These are phyloP conservation scores for Phyto melanocephala DNA, from an alignment of 2,888 invertebrate species.

Conservation along the genomic window DNA sequence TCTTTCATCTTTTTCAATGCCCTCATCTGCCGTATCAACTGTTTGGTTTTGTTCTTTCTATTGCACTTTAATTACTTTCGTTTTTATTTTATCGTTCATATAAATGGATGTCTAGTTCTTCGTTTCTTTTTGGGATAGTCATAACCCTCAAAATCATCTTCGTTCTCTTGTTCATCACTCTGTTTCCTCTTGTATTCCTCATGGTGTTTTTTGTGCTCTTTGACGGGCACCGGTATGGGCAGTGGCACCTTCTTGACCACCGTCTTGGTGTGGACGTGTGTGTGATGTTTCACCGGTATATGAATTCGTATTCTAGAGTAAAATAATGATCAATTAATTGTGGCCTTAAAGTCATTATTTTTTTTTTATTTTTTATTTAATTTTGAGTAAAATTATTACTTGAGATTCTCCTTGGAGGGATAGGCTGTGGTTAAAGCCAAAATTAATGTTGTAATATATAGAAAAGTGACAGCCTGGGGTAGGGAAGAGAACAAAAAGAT, in stretches of 20 bases:
- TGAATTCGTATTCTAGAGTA: conserved; percentile 76
- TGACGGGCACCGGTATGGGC: conserved; percentile 77
- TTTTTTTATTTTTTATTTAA: too few relatives aligned
- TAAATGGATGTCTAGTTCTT: conserved; percentile 75
- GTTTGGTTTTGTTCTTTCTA: conserved; percentile 25
- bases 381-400: conserved; percentile 67
- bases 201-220: conserved; percentile 74
- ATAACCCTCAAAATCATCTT: conserved; percentile 77
- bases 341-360: not conserved
- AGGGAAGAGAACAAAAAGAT: not conserved
- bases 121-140: conserved; percentile 76
- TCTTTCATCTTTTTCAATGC: not conserved
- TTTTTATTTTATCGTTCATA: conserved; percentile 66
- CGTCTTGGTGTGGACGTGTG: conserved; percentile 79
- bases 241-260: conserved; percentile 78
- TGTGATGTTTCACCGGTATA: conserved; percentile 79
- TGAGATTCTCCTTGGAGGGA: conserved; percentile 76
- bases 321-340: conserved; percentile 17
- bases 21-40: not conserved
- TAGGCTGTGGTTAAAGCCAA: conserved; percentile 72
- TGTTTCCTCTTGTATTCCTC: conserved; percentile 69
- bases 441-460: conserved; percentile 73
- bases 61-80: conserved; percentile 29
- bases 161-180: conserved; percentile 70
- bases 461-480: conserved; percentile 68